These are phyloP conservation scores for Tachysurus vachellii DNA, from an alignment of 2,113 vertebrate genomes.

Conservation along the genomic window DNA sequence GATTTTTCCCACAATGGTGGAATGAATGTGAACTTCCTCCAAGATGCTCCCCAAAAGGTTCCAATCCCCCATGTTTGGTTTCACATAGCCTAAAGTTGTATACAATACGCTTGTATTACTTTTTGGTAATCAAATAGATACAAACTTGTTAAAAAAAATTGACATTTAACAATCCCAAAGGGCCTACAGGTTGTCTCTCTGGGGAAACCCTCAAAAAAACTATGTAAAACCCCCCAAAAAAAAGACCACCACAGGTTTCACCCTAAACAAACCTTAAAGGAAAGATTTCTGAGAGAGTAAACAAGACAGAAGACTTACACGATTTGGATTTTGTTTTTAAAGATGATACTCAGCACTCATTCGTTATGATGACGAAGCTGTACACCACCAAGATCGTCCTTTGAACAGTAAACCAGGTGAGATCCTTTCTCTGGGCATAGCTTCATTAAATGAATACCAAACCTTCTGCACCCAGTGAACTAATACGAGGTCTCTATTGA, in stretches of 20 bases:
- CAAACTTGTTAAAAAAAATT: background rate
- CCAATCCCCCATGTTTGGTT: constrained; percentile 91
- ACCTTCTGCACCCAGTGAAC: constrained; percentile 57
- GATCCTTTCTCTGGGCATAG: constrained; percentile 29
- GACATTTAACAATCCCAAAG: background rate
- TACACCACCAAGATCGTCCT: constrained; percentile 8
- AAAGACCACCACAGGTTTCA: background rate
- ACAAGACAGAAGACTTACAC: constrained; percentile 34
- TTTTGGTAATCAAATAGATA: background rate
- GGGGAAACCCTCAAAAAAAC: background rate
- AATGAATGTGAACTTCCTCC: constrained; percentile 94
- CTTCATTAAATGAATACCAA: constrained; percentile 55
- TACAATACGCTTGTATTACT: background rate
- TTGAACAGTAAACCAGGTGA: constrained; percentile 38
- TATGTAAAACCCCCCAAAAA: too few relatives aligned
- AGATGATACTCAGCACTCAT: background rate
- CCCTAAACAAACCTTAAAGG: too few relatives aligned
- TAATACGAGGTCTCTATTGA: constrained; percentile 69
- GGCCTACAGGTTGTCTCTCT: background rate
- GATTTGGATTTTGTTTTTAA: background rate
- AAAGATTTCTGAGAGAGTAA: background rate
- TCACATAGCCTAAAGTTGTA: constrained; percentile 66
- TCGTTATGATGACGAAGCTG: background rate
- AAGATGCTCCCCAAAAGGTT: constrained; percentile 90
- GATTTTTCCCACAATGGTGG: constrained; percentile 93